Percentiles rank a stretch among this genome's conserved stretches.
phyloP scores from a whole-genome alignment of 53 echinoderm and acorn worm genomes.

The Antedon mediterranea region DNA sequence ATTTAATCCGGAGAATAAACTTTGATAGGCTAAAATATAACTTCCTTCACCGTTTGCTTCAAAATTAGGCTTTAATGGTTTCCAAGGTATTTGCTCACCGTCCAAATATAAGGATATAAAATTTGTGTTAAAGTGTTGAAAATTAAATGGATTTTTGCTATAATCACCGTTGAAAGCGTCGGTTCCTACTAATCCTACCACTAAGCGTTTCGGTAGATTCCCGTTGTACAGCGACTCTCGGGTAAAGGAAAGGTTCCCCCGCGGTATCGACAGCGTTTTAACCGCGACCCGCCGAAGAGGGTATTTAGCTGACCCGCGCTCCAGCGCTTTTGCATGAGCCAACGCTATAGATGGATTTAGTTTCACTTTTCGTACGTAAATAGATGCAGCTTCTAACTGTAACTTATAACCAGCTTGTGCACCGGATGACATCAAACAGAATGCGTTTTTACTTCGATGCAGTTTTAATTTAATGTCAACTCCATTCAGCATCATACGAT shows the following conservation, averaged over 20 bases:
- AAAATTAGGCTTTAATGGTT: constrained; percentile 15
- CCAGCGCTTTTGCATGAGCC: too few species aligned
- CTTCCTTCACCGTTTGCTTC: too few species aligned
- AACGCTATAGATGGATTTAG: constrained; percentile 28
- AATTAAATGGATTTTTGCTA: constrained; percentile 21
- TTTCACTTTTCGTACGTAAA: too few species aligned
- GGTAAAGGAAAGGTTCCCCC: constrained; percentile 35
- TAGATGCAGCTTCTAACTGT: constrained; percentile 18
- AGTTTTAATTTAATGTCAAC: too few species aligned
- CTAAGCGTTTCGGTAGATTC: constrained; percentile 14
- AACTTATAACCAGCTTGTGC: constrained; percentile 22
- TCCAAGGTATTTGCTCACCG: too few species aligned
- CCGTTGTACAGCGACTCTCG: constrained; percentile 40
- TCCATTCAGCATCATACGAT: too few species aligned
- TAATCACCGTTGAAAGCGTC: constrained; percentile 4
- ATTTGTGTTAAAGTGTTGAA: too few species aligned
- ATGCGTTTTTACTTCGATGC: too few species aligned
- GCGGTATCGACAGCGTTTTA: constrained; percentile 27
- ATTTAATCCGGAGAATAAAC: too few species aligned
- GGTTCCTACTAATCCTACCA: constrained; percentile 21
- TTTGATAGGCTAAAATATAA: too few species aligned
- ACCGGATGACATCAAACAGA: constrained; percentile 7
- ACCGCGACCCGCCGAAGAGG: constrained; percentile 42
- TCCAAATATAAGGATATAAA: too few species aligned
- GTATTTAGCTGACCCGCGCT: constrained; percentile 46